phyloP scores from a whole-genome alignment of 1,140 invertebrate genomes.

The Leptinotarsa texana region DNA sequence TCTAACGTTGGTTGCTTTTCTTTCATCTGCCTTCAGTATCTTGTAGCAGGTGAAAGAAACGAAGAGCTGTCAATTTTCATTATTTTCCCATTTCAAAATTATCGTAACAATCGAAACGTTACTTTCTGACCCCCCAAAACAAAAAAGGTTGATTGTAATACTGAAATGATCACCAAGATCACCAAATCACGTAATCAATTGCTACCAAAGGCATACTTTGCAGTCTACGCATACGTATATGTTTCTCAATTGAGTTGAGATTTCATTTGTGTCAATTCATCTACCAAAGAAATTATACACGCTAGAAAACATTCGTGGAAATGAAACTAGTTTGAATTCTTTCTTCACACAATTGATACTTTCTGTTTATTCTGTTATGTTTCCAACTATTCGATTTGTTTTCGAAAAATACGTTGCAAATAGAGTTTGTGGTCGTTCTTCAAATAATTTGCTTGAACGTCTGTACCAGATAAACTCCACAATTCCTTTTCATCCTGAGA shows the following conservation, averaged over 20 bases:
- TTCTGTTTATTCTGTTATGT: neutral
- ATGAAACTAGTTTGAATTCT: neutral
- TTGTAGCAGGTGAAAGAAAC: neutral
- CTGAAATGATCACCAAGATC: constrained; percentile 5
- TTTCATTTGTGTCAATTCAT: constrained; percentile 1
- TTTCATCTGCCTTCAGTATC: neutral
- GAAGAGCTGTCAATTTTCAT: neutral
- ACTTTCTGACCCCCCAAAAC: constrained; percentile 37
- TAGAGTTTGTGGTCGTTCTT: neutral
- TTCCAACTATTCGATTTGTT: neutral
- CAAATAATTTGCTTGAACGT: neutral
- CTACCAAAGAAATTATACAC: neutral
- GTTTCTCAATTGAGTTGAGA: neutral
- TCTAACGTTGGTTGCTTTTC: constrained; percentile 29
- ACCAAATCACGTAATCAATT: neutral
- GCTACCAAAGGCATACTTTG: neutral
- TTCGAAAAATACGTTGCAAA: no score
- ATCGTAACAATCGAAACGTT: constrained; percentile 15
- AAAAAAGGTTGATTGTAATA: constrained; percentile 26
- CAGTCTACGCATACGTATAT: neutral
- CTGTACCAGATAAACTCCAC: no score
- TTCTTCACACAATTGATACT: neutral
- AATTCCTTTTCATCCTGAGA: constrained; percentile 2
- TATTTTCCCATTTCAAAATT: constrained; percentile 17
- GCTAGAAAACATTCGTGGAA: neutral